Evolutionary conservation across 2,797 vertebrate genomes (phyloP).

Genomic region (Lutra lutra): DNA sequence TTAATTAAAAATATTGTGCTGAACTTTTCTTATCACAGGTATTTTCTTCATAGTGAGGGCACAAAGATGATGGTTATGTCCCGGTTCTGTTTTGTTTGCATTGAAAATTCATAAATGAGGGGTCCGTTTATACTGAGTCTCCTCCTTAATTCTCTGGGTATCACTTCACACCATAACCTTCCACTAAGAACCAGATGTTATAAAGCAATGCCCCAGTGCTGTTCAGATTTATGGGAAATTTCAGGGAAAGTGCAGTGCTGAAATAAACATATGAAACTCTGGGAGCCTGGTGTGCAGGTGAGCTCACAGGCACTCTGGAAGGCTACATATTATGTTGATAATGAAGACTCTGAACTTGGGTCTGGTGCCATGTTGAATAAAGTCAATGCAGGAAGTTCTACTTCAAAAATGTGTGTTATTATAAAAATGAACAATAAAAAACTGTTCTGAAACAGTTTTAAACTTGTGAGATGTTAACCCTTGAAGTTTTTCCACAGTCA

Average conservation of each 20-base stretch:
- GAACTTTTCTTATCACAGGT: neutral
- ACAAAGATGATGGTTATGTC: neutral
- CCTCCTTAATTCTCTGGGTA: slow-evolving; percentile 47
- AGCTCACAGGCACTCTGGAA: neutral
- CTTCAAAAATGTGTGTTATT: neutral
- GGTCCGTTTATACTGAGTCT: neutral
- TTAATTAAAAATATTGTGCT: neutral
- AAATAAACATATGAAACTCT: slow-evolving; percentile 10
- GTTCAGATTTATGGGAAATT: slow-evolving; percentile 49
- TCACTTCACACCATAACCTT: neutral
- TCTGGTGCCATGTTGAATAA: neutral
- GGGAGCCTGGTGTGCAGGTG: neutral
- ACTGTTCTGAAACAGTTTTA: neutral
- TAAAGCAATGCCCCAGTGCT: fast-evolving
- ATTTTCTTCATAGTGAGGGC: neutral
- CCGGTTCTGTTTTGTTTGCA: neutral
- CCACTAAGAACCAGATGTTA: slow-evolving; percentile 7
- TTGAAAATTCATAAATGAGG: neutral
- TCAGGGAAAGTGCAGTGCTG: neutral
- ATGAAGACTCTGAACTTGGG: neutral
- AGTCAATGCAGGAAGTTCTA: neutral
- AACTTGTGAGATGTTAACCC: neutral
- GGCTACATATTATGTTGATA: neutral
- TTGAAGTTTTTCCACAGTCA: neutral
- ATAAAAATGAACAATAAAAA: neutral